Evolutionary conservation across 1,140 invertebrate species (phyloP).

Genomic region (Drosophila prosaltans): DNA sequence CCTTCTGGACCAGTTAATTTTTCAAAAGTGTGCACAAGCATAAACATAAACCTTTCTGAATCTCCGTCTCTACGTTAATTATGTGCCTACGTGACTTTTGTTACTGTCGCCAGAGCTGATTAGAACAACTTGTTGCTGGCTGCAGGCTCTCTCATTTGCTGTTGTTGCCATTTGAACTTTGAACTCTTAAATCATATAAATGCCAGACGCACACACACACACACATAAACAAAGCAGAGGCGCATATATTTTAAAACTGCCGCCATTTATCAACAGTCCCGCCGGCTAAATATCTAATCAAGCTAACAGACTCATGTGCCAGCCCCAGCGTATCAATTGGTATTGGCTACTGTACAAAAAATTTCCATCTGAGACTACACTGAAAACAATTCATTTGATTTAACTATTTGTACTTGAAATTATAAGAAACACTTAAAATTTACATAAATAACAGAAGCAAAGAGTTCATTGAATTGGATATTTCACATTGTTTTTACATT

Average conservation of each 20-base stretch:
- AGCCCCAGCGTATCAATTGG: conserved; percentile 63
- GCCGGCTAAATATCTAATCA: conserved; percentile 70
- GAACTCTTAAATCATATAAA: conserved; percentile 71
- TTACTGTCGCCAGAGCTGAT: conserved; percentile 19
- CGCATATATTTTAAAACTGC: conserved; percentile 45
- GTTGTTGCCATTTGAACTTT: conserved; percentile 44
- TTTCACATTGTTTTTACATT: no score
- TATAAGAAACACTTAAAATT: not conserved
- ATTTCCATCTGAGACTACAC: conserved; percentile 60
- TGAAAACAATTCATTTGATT: not conserved
- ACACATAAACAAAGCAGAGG: conserved; percentile 2
- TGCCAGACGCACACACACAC: conserved; percentile 43
- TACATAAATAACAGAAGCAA: not conserved
- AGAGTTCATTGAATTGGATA: no score
- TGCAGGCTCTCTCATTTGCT: not conserved
- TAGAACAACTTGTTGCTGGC: conserved; percentile 46
- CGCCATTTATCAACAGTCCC: conserved; percentile 65
- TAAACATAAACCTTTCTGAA: not conserved
- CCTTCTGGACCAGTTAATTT: conserved; percentile 59
- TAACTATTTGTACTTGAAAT: no score
- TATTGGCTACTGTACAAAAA: conserved; percentile 50
- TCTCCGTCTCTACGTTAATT: conserved; percentile 57
- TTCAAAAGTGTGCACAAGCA: conserved; percentile 19
- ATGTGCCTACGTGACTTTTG: conserved; percentile 58
- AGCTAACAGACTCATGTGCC: conserved; percentile 57